phyloP scores from a whole-genome alignment of 2,797 vertebrate genomes.

The Pseudochaenichthys georgianus region DNA sequence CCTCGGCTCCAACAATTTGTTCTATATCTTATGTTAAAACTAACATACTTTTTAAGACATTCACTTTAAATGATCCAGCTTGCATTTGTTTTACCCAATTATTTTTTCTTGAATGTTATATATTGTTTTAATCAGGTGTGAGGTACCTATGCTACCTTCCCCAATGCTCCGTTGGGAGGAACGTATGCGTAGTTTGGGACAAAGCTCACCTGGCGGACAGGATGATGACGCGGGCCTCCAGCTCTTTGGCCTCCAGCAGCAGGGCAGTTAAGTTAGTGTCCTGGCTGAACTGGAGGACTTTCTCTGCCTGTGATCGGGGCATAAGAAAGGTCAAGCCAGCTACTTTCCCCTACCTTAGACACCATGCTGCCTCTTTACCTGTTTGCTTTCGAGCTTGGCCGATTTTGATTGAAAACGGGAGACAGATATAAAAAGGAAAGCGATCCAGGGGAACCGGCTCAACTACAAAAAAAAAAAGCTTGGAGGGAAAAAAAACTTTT shows the following conservation, averaged over 20 bases:
- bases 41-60: neutral
- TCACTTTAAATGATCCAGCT: neutral
- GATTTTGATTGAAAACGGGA: conserved; percentile 81
- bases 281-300: conserved; percentile 99
- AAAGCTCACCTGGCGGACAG: conserved; percentile 93
- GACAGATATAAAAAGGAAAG: conserved; percentile 82
- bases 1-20: neutral
- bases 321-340: conserved; percentile 85
- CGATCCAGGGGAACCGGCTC: conserved; percentile 86
- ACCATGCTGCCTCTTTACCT: conserved; percentile 87
- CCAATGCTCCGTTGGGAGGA: neutral
- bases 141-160: neutral
- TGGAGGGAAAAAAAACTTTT: conserved; percentile 83
- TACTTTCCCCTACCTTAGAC: conserved; percentile 82
- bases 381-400: conserved; percentile 71
- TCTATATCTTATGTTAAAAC: neutral
- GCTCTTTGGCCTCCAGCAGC: conserved; percentile 96
- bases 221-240: conserved; percentile 98
- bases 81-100: neutral
- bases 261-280: conserved; percentile 98
- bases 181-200: neutral
- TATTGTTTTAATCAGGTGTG: neutral
- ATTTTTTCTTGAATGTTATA: neutral
- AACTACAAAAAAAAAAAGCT: conserved; percentile 84
- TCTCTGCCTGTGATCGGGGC: conserved; percentile 96